Evolutionary conservation across 2,113 vertebrate species (phyloP), one percentile per base, ranked within the genome.

Genomic region (Antigone vipio): DNA sequence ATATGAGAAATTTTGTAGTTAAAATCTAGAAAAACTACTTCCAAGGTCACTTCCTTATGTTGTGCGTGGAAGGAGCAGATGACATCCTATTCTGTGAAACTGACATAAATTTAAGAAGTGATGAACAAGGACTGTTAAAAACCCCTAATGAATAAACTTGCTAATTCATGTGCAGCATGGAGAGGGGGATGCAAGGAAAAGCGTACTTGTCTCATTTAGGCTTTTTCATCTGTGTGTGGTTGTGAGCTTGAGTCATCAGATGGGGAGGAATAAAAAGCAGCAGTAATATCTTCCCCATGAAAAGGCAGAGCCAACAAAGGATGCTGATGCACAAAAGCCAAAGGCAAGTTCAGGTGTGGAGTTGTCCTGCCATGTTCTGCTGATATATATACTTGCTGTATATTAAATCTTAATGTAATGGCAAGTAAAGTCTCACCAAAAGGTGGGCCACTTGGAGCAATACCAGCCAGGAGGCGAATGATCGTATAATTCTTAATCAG

Each of bases 191-290:
- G 95, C 91, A 95, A 97, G 85, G 77, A 89, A 90, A 83, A 91
- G 76, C 24, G 27, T 92, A 52, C 93, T 97, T 96, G 88, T 69
- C 78, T 91, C 68, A 94, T 97, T 97, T 93, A 92, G 74, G 47
- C 85, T 87, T 95, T 95, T 96, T 96, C 84, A 91, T 83, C 40
- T 85, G 62, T 81, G 16, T 94, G 82, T 96, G 47, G 62, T 94
- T 94, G 67, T 88, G 91, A 93, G 69, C 90, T 88, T 96, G 95
- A 97, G 77, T 95, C 92, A 96, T 92, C 92, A 74, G 89, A 84
- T 92, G 66, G 67, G 93, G 89, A 96, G 88, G 92, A 93, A 97
- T 89, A 74, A 72, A 94, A 89, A 91, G 47, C 22, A 91, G 67
- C 86, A 74, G 34, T 53, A 75, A 78, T 91, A 77, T 80, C 60